Evolutionary conservation across 2,113 vertebrate species (phyloP).

Genomic region (Platichthys flesus): DNA sequence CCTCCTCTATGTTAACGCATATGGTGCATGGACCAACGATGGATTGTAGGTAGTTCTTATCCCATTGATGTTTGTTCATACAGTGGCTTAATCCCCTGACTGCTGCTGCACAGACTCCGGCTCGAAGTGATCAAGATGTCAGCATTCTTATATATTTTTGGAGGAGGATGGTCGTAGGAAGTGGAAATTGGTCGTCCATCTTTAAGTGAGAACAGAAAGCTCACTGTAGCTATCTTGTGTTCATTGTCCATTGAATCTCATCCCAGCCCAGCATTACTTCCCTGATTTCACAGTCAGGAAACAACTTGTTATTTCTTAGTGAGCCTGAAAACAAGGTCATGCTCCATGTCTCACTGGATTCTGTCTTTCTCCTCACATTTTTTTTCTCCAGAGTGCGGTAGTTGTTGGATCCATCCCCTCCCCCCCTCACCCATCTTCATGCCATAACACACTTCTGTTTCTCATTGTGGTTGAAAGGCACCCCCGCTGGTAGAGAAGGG

Average conservation of each 20-base stretch:
- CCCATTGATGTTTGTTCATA: too few species aligned
- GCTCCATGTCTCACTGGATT: neutral
- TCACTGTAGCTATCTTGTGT: neutral
- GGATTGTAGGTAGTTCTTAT: too few species aligned
- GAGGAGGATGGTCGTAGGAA: neutral
- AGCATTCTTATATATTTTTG: neutral
- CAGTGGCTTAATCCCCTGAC: too few species aligned
- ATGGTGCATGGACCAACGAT: too few species aligned
- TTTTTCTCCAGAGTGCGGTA: neutral
- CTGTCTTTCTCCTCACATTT: neutral
- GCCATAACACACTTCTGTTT: conserved; percentile 16
- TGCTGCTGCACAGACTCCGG: too few species aligned
- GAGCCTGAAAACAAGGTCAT: conserved; percentile 4
- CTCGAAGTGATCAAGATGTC: too few species aligned
- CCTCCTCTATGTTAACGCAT: too few species aligned
- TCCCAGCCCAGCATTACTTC: neutral
- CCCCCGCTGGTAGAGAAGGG: conserved; percentile 21
- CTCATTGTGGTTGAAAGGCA: conserved; percentile 31
- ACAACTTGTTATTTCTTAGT: neutral
- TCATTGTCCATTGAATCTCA: too few species aligned
- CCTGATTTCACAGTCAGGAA: neutral
- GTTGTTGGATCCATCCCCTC: neutral
- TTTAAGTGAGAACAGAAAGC: neutral
- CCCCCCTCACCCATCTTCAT: conserved; percentile 10
- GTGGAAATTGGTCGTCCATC: neutral